phyloP scores from a whole-genome alignment of 2,113 vertebrate species.

The Empidonax alnorum region DNA sequence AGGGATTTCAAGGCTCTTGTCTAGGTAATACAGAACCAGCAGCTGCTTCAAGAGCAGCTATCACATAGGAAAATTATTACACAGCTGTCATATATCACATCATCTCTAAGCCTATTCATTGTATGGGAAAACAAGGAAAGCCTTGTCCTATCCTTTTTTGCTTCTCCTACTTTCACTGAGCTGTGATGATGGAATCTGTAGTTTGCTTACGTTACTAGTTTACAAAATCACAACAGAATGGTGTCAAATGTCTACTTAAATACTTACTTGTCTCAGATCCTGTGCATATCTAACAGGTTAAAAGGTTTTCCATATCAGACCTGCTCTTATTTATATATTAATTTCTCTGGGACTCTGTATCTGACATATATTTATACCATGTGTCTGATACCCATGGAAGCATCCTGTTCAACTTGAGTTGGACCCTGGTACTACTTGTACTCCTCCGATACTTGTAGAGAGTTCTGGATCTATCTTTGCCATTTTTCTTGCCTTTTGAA shows the following conservation, averaged over 20 bases:
- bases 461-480: not conserved
- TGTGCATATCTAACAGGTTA: not conserved
- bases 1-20: not conserved
- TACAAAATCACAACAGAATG: not conserved
- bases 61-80: not conserved
- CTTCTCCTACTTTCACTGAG: not conserved
- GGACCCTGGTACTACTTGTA: not conserved
- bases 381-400: not conserved
- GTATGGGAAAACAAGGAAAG: not conserved
- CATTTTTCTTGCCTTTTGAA: not conserved
- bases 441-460: not conserved
- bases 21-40: not conserved
- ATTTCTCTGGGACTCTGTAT: not conserved
- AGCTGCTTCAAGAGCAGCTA: not conserved
- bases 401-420: not conserved
- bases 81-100: not conserved
- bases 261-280: not conserved
- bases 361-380: not conserved
- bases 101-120: not conserved
- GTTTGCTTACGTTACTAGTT: not conserved
- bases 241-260: not conserved
- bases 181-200: not conserved
- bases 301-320: not conserved
- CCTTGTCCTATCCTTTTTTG: not conserved
- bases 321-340: not conserved